Conservation (phyloP, 2,113 vertebrate species). For the Prionailurus viverrinus region DNA sequence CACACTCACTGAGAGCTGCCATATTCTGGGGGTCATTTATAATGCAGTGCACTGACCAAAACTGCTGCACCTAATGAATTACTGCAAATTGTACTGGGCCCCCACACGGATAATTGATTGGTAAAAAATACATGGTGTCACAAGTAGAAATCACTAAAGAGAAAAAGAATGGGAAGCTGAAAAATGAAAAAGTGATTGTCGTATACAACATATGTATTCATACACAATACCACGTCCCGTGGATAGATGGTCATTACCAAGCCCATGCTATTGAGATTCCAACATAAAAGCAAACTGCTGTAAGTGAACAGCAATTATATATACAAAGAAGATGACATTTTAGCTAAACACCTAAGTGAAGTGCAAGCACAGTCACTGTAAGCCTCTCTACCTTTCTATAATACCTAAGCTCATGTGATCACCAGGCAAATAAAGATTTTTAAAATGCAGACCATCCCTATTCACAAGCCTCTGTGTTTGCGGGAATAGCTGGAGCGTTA, state of each 20-base stretch:
- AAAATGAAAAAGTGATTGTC: not conserved
- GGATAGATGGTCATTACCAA: not conserved
- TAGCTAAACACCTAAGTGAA: not conserved
- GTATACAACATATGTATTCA: not conserved
- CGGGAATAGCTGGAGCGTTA: constrained; percentile 23
- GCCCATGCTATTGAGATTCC: not conserved
- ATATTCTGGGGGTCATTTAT: not conserved
- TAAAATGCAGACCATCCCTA: not conserved
- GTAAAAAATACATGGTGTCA: not conserved
- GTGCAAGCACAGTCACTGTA: not conserved
- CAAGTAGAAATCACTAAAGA: constrained; percentile 45
- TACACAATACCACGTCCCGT: not conserved
- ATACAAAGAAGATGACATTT: not conserved
- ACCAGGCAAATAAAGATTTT: constrained; percentile 17
- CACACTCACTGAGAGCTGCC: not conserved
- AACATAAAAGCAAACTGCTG: constrained; percentile 4
- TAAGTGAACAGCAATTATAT: not conserved
- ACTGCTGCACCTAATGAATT: not conserved
- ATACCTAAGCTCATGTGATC: constrained; percentile 11
- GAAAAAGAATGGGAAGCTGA: not conserved
- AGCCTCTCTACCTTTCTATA: not conserved
- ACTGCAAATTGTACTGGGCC: not conserved
- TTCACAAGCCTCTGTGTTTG: not conserved
- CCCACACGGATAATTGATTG: not conserved
- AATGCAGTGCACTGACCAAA: not conserved